Evolutionary conservation across 2,113 vertebrate genomes (phyloP).

Genomic region (Monopterus albus): DNA sequence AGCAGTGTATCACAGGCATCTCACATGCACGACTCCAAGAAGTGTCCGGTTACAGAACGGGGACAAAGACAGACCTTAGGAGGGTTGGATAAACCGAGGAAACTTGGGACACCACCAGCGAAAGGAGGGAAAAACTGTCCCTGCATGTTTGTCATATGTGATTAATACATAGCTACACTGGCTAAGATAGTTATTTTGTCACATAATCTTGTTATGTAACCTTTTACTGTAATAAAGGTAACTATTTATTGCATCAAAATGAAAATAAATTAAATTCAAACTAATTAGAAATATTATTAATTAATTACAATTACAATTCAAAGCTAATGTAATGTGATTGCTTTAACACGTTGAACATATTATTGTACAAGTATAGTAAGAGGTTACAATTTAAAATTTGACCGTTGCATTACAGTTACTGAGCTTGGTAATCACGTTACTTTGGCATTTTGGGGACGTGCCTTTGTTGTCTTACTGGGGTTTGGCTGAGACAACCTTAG

Average conservation of each 20-base stretch:
- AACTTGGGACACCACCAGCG: slow-evolving; percentile 30
- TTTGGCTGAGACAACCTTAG: background rate
- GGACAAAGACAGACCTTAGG: slow-evolving; percentile 51
- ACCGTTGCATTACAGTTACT: background rate
- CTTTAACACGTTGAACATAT: too few relatives aligned
- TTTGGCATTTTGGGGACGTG: background rate
- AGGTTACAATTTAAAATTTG: too few relatives aligned
- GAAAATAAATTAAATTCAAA: too few relatives aligned
- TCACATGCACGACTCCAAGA: slow-evolving; percentile 65
- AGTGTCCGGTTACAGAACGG: slow-evolving; percentile 30
- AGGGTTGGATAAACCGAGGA: slow-evolving; percentile 43
- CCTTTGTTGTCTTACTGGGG: background rate
- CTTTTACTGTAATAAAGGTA: background rate
- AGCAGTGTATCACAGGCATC: slow-evolving; percentile 65
- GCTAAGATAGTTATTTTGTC: background rate
- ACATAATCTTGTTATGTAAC: background rate
- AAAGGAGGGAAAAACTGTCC: slow-evolving; percentile 31
- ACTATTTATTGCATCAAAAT: background rate
- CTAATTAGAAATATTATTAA: too few relatives aligned
- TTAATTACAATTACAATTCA: too few relatives aligned
- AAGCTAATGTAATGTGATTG: too few relatives aligned
- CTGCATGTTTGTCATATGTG: too few relatives aligned
- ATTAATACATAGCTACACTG: background rate
- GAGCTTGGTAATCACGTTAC: background rate
- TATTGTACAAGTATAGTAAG: too few relatives aligned